Percentiles rank a stretch among this genome's conserved stretches.
phyloP scores from a whole-genome alignment of 2,888 invertebrate genomes.

The Acheta domesticus region DNA sequence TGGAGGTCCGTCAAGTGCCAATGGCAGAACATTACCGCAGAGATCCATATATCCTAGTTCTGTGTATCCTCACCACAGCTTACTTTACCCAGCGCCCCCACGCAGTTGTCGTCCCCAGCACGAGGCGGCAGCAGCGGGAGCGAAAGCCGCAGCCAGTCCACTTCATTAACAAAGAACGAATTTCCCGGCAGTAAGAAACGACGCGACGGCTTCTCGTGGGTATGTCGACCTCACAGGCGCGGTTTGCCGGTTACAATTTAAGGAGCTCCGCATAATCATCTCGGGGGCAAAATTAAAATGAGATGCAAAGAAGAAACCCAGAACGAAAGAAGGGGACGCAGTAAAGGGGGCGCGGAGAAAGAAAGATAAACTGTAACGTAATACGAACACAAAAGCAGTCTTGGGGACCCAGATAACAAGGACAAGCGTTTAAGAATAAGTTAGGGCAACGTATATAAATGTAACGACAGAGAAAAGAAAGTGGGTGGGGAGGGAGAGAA shows the following conservation, averaged over 20 bases:
- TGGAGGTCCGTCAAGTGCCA: no score
- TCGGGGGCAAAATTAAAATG: slow-evolving; percentile 1
- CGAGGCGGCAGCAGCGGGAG: no score
- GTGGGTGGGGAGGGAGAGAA: background rate
- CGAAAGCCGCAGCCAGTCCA: background rate
- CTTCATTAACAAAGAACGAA: background rate
- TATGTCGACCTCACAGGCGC: background rate
- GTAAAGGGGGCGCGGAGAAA: background rate
- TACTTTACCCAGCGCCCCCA: no score
- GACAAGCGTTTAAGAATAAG: background rate
- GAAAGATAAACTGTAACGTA: background rate
- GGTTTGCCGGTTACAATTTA: background rate
- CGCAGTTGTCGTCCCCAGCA: no score
- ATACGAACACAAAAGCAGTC: background rate
- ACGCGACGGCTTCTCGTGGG: background rate
- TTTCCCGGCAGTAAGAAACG: background rate
- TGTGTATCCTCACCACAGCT: no score
- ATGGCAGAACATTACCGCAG: no score
- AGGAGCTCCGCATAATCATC: background rate
- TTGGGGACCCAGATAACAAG: background rate
- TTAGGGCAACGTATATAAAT: no score
- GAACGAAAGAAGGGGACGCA: background rate
- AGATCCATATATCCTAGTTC: no score
- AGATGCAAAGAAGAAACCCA: background rate
- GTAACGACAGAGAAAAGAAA: no score